phyloP scores from a whole-genome alignment of 2,113 vertebrate species.

The Cochlearius cochlearius region DNA sequence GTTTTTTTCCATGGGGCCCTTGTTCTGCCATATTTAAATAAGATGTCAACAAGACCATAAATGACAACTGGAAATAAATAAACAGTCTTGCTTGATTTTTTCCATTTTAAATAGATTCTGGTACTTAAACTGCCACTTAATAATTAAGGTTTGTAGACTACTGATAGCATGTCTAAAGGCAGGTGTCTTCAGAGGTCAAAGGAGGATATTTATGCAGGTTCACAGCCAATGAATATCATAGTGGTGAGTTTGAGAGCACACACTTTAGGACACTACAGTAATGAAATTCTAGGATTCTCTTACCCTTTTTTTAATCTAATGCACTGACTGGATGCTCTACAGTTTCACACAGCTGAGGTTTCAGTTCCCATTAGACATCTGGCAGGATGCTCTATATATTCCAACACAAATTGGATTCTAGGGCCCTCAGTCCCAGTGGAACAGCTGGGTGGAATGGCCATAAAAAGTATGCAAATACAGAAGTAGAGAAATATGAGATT shows the following conservation, averaged over 20 bases:
- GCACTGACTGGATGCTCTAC: conserved; percentile 69
- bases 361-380: conserved; percentile 57
- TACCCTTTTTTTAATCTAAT: conserved; percentile 59
- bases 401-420: conserved; percentile 58
- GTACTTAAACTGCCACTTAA: conserved; percentile 34
- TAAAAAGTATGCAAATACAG: conserved; percentile 73
- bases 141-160: conserved; percentile 57
- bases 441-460: conserved; percentile 72
- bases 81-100: conserved; percentile 10
- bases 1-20: background rate
- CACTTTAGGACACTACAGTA: conserved; percentile 44
- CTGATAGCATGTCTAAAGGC: conserved; percentile 49
- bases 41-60: conserved; percentile 45
- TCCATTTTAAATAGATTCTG: conserved; percentile 33
- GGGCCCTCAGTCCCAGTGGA: conserved; percentile 61
- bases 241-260: conserved; percentile 35
- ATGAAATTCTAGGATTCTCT: conserved; percentile 45
- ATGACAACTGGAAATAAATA: conserved; percentile 48
- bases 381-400: conserved; percentile 71
- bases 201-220: conserved; percentile 45
- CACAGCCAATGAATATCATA: conserved; percentile 31
- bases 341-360: conserved; percentile 70
- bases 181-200: conserved; percentile 57
- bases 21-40: conserved; percentile 61
- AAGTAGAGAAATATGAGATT: conserved; percentile 80